A percentile compares a stretch with the other conserved stretches of the same genome.
phyloP scores from a whole-genome alignment of 2,113 vertebrate genomes.

The Himantopus leucocephalus region DNA sequence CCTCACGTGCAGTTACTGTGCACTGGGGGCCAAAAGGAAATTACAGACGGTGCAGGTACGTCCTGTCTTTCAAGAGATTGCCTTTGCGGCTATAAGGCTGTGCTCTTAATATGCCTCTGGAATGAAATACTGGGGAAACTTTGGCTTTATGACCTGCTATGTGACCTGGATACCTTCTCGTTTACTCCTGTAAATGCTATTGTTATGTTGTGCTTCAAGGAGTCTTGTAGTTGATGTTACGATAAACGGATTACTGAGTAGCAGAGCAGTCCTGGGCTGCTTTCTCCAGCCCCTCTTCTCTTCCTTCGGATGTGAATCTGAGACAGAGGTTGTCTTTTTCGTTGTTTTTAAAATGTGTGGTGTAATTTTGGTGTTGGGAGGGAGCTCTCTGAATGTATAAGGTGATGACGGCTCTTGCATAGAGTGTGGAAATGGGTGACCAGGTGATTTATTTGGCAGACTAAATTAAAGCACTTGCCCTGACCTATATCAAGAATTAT shows the following conservation, averaged over 20 bases:
- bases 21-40: accelerated
- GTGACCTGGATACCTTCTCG: not conserved
- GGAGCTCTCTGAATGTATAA: not conserved
- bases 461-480: not conserved
- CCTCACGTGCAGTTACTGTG: accelerated
- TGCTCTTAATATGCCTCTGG: not conserved
- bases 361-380: not conserved
- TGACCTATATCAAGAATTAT: not conserved
- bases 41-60: accelerated
- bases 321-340: not conserved
- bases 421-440: not conserved
- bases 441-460: not conserved
- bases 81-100: not conserved
- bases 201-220: not conserved
- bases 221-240: too few relatives aligned
- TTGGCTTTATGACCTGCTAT: not conserved
- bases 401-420: not conserved
- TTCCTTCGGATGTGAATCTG: not conserved
- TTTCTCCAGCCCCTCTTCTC: not conserved
- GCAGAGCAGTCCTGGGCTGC: not conserved
- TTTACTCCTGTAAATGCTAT: not conserved
- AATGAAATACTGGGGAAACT: not conserved
- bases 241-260: not conserved
- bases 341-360: not conserved
- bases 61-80: not conserved